Evolutionary conservation across 1,140 invertebrate genomes (phyloP).

Genomic region (Lepidurus packardi): DNA sequence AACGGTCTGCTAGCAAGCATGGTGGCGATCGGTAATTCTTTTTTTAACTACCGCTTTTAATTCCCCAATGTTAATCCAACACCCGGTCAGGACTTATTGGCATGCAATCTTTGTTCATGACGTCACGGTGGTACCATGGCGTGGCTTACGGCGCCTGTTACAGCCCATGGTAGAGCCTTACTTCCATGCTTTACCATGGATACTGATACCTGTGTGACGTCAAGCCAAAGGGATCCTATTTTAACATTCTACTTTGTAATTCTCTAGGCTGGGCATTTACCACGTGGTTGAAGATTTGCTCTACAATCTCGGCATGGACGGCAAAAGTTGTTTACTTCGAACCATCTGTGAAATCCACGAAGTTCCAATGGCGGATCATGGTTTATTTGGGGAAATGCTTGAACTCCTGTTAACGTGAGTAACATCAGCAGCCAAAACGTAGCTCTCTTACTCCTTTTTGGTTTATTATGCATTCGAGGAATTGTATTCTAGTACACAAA

Average conservation of each 20-base stretch:
- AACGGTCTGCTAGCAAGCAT: slow-evolving; percentile 58
- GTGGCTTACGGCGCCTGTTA: too few species aligned
- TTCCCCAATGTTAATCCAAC: too few species aligned
- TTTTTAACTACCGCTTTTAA: slow-evolving; percentile 17
- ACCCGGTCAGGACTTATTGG: too few species aligned
- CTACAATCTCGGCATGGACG: slow-evolving; percentile 66
- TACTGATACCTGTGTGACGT: neutral
- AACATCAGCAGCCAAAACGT: neutral
- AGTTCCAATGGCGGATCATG: slow-evolving; percentile 49
- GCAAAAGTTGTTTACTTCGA: slow-evolving; percentile 69
- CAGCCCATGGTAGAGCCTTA: too few species aligned
- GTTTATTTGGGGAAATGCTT: slow-evolving; percentile 40
- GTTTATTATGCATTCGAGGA: neutral
- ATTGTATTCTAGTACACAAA: too few species aligned
- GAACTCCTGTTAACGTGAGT: slow-evolving; percentile 40
- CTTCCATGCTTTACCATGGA: slow-evolving; percentile 1
- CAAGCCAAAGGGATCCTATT: neutral
- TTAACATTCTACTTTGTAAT: neutral
- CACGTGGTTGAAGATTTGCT: slow-evolving; percentile 67
- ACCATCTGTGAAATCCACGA: slow-evolving; percentile 80
- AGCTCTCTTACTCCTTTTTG: neutral
- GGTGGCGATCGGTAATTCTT: slow-evolving; percentile 61
- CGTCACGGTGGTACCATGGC: too few species aligned
- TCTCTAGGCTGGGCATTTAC: slow-evolving; percentile 60
- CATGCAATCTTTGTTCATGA: slow-evolving; percentile 40